Evolutionary conservation across 2,888 invertebrate species (phyloP).

Genomic region (Cephus pygmeus): DNA sequence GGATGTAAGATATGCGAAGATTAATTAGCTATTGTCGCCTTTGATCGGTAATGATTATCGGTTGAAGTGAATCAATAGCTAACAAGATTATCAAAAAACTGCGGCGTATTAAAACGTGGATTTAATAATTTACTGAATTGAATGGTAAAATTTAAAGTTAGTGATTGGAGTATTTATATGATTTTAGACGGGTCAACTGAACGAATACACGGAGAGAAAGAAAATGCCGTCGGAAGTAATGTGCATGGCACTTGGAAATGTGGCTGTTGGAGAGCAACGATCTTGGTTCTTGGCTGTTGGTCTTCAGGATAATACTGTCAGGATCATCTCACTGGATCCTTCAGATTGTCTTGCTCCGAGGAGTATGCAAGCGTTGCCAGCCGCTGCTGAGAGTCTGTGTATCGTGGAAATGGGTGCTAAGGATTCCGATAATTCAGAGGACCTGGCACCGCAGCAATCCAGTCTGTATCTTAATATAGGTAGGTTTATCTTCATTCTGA

Average conservation of each 20-base stretch:
- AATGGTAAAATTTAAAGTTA: not conserved
- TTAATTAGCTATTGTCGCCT: conserved; percentile 62
- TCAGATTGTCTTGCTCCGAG: conserved; percentile 94
- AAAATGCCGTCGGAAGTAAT: conserved; percentile 97
- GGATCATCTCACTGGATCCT: conserved; percentile 97
- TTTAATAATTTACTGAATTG: not conserved
- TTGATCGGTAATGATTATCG: conserved; percentile 37
- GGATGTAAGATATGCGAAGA: conserved; percentile 60
- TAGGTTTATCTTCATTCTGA: conserved; percentile 21
- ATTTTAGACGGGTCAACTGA: conserved; percentile 92
- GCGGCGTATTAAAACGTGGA: not conserved
- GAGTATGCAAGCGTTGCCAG: conserved; percentile 96
- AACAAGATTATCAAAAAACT: conserved; percentile 2
- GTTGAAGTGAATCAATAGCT: conserved; percentile 16
- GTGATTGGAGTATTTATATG: conserved; percentile 23
- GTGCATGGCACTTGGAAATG: conserved; percentile 97
- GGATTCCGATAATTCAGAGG: conserved; percentile 70
- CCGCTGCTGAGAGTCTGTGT: conserved; percentile 95
- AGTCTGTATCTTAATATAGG: conserved; percentile 95
- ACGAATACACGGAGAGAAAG: conserved; percentile 97
- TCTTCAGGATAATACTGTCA: conserved; percentile 94
- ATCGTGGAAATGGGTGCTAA: conserved; percentile 92
- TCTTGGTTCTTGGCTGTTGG: conserved; percentile 97
- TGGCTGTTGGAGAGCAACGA: conserved; percentile 94
- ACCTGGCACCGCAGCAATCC: conserved; percentile 72